Percentiles rank a stretch among this genome's conserved stretches.
These are phyloP conservation scores for Protosalanx chinensis DNA, from an alignment of 2,797 vertebrate genomes.

Conservation along the genomic window DNA sequence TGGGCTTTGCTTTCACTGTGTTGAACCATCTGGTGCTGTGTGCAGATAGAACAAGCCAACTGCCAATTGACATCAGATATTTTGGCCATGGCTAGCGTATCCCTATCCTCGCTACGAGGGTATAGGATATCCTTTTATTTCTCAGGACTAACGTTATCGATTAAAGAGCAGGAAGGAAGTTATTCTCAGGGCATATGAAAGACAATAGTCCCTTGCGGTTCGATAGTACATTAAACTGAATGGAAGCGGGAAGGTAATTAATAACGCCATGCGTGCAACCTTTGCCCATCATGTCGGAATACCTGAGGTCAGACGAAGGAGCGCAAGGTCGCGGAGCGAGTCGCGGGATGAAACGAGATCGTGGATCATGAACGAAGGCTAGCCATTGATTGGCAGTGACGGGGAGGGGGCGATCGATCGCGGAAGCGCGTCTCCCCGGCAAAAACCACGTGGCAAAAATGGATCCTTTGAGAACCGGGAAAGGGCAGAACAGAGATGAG, in stretches of 20 bases:
- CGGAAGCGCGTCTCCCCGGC: slow-evolving; percentile 16
- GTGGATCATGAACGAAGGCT: slow-evolving; percentile 38
- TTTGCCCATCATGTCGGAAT: slow-evolving; percentile 49
- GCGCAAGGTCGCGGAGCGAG: slow-evolving; percentile 32
- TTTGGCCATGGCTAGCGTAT: slow-evolving; percentile 56
- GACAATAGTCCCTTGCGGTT: slow-evolving; percentile 51
- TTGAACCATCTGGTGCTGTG: slow-evolving; percentile 35
- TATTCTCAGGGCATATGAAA: slow-evolving; percentile 63
- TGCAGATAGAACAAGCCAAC: slow-evolving; percentile 32
- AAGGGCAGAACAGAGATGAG: slow-evolving; percentile 11
- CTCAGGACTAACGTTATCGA: slow-evolving; percentile 59
- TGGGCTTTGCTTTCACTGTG: slow-evolving; percentile 22
- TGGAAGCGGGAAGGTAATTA: slow-evolving; percentile 57
- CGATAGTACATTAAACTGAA: slow-evolving; percentile 49
- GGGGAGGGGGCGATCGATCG: slow-evolving; percentile 43
- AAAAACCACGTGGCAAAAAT: slow-evolving; percentile 20
- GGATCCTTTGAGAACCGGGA: slow-evolving; percentile 19
- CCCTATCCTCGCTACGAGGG: slow-evolving; percentile 39
- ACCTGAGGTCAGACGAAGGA: slow-evolving; percentile 51
- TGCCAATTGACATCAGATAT: slow-evolving; percentile 54
- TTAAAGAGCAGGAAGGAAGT: slow-evolving; percentile 65
- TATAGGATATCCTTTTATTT: slow-evolving; percentile 53
- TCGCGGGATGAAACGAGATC: slow-evolving; percentile 46
- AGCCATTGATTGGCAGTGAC: slow-evolving; percentile 52
- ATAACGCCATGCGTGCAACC: slow-evolving; percentile 47